Base-by-base conservation (phyloP, 2,113 vertebrate species). In the Gobius niger region DNA sequence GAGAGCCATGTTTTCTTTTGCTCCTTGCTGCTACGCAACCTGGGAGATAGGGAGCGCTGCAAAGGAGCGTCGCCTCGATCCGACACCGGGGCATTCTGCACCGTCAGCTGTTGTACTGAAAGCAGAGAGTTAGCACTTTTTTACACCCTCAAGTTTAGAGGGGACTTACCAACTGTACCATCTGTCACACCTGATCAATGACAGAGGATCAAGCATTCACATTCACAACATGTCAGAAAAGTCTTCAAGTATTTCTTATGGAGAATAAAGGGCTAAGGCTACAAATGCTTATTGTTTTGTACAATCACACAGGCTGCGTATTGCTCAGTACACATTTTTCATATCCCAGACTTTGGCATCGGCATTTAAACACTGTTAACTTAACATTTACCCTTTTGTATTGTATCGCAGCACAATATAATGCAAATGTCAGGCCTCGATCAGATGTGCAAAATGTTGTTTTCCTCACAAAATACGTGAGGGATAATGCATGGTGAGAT, bases 11-110 rank as follows among this genome's bases (percentile, higher is more conserved):
- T 75, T 84, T 54, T 68, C 70, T 75, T 77, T 82, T 56, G 74
- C 72, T 6, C 40, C 68, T 59, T 66, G 86, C 85, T 88, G 82
- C 87, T 80, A 79, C 69, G 88, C 85, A 88, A 88, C 87, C 76
- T 69, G 67, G 47, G 72, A 59, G 65, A 81, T 73, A 70, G 76
- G 80, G 68, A 67, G 70, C 51, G 61, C 65, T 62, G 72, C 44
- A 80, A 72, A 78, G 62, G 65, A 73, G 67, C 60, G 67, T 75
- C 65, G 72, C 68, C 67, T 86, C 80, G 82, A 88, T 85, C 82
- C 68, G 61, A 54, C 72, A 77, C 78, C 74, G 57, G 16, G 47
- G 47, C n/a, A 76, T 89, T 60, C 56, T 77, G 80, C 77, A 49
- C 64, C 84, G 80, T 92, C 87, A 90, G 90, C 77, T 19, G 53